Percentiles rank a stretch among this genome's conserved stretches.
Conservation (phyloP, 2,888 invertebrate genomes). For the Physocephala rufipes region DNA sequence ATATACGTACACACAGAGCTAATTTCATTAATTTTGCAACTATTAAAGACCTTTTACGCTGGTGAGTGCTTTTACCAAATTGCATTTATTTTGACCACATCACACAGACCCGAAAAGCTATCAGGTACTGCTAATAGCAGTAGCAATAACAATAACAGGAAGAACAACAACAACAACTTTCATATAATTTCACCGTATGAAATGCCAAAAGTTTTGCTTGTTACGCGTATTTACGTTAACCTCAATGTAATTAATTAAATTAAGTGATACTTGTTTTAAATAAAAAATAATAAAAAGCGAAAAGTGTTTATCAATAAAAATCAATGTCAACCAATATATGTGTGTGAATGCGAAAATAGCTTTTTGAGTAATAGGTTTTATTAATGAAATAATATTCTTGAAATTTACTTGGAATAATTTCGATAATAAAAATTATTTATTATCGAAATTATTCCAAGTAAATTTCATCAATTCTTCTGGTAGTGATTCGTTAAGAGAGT, state of each 20-base stretch:
- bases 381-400: too few species aligned
- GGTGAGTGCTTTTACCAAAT: constrained; percentile 50
- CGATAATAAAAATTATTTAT: too few species aligned
- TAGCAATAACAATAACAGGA: constrained; percentile 35
- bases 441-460: too few species aligned
- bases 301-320: too few species aligned
- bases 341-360: too few species aligned
- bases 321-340: too few species aligned
- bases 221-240: background rate
- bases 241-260: constrained; percentile 11
- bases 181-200: background rate
- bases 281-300: too few species aligned
- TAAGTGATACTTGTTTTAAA: background rate
- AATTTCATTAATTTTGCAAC: constrained; percentile 47
- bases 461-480: too few species aligned
- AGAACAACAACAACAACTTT: constrained; percentile 10
- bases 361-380: too few species aligned
- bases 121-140: background rate
- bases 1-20: constrained; percentile 16
- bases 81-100: constrained; percentile 45
- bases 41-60: constrained; percentile 48
- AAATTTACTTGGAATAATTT: too few species aligned
- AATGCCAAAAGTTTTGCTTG: background rate
- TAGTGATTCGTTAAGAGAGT: too few species aligned
- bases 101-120: constrained; percentile 21